Percentiles rank a stretch among this genome's conserved stretches.
These are phyloP conservation scores for Kryphioiulus occultus DNA, from an alignment of 2,888 invertebrate genomes.

Conservation along the genomic window DNA sequence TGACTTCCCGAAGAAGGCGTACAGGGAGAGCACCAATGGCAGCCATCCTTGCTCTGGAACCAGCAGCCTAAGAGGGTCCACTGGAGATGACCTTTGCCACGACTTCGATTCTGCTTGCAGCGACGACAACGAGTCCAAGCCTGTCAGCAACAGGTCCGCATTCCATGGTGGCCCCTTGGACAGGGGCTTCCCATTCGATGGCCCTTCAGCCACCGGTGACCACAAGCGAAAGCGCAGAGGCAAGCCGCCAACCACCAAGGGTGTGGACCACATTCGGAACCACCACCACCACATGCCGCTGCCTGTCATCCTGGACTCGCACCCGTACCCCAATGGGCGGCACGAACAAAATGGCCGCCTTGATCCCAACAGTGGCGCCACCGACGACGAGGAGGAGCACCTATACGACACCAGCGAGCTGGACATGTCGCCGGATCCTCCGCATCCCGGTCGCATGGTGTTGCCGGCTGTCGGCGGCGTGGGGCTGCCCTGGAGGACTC, in stretches of 20 bases:
- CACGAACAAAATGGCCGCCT: background rate
- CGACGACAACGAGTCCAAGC: constrained; percentile 64
- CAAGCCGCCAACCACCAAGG: background rate
- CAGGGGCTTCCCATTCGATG: constrained; percentile 11
- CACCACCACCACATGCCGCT: background rate
- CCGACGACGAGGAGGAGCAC: background rate
- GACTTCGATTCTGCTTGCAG: constrained; percentile 55
- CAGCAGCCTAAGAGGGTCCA: constrained; percentile 54
- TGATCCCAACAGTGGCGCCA: background rate
- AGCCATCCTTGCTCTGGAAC: constrained; percentile 50
- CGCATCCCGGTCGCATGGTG: background rate
- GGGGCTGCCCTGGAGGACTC: background rate
- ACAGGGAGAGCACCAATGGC: constrained; percentile 37
- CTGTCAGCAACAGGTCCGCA: constrained; percentile 37
- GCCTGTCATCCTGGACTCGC: background rate
- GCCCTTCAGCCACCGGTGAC: background rate
- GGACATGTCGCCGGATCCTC: constrained; percentile 9
- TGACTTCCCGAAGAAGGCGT: constrained; percentile 53
- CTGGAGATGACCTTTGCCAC: constrained; percentile 55
- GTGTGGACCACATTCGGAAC: constrained; percentile 25
- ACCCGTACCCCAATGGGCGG: background rate
- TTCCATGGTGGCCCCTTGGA: constrained; percentile 37
- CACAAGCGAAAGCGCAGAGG: background rate
- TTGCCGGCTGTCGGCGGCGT: background rate
- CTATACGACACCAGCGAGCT: constrained; percentile 39